Conservation (phyloP, 2,888 invertebrate genomes). For the Bellardia pandia region DNA sequence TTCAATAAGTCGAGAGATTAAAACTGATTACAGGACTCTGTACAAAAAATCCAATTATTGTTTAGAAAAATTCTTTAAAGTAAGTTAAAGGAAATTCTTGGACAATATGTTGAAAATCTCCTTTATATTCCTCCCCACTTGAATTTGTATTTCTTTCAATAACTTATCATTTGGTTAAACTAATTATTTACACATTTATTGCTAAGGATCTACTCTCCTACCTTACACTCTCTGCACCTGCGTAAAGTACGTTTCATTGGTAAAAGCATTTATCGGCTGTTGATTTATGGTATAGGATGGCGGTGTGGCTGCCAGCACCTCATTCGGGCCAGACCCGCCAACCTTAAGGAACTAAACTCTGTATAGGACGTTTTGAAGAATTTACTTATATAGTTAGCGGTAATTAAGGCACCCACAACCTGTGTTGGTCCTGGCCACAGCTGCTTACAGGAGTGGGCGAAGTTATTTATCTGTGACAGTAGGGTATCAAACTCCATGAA, state of each 20-base stretch:
- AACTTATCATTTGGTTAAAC: neutral
- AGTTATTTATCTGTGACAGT: too few relatives aligned
- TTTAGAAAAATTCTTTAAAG: too few relatives aligned
- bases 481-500: too few relatives aligned
- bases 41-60: too few relatives aligned
- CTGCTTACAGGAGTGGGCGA: too few relatives aligned
- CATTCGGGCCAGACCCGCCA: constrained; percentile 72
- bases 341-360: constrained; percentile 52
- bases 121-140: neutral
- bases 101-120: too few relatives aligned
- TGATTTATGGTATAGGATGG: constrained; percentile 76
- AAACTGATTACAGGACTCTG: too few relatives aligned
- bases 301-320: constrained; percentile 76
- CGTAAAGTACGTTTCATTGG: constrained; percentile 79
- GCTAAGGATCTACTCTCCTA: neutral
- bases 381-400: constrained; percentile 76
- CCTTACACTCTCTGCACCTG: constrained; percentile 75
- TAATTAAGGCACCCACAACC: constrained; percentile 77
- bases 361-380: constrained; percentile 27
- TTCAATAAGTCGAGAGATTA: too few relatives aligned
- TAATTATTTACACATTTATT: constrained; percentile 15
- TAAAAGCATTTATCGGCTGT: constrained; percentile 37
- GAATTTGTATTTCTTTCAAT: neutral
- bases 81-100: too few relatives aligned
- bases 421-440: too few relatives aligned